A percentile compares a stretch with the other conserved stretches of the same genome.
Conservation (phyloP, 2,888 invertebrate genomes). For the Agriopis aurantiaria region DNA sequence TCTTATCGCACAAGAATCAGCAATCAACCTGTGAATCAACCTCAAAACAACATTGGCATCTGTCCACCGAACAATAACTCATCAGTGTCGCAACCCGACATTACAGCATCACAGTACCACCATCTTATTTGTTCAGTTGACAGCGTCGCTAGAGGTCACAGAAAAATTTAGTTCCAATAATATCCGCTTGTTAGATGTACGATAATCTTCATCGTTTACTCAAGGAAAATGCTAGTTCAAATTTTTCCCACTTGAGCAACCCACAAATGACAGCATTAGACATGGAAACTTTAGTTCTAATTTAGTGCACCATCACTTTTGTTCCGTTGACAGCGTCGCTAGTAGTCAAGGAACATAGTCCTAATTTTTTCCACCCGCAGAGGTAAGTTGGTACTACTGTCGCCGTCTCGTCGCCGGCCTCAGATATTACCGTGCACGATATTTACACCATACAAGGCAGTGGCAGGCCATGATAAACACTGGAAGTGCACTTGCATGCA, state of each 20-base stretch:
- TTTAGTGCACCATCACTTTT: too few relatives aligned
- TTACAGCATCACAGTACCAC: neutral
- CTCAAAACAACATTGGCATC: constrained; percentile 24
- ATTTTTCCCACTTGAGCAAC: neutral
- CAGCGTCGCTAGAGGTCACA: neutral
- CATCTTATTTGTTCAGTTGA: neutral
- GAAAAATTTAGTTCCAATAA: neutral
- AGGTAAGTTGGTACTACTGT: constrained; percentile 13
- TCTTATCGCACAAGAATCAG: constrained; percentile 1
- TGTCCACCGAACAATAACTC: constrained; percentile 25
- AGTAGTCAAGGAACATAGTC: neutral
- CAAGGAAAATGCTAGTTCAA: neutral
- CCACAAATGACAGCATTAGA: neutral
- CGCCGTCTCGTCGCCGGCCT: constrained; percentile 54
- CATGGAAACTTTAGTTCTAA: too few relatives aligned
- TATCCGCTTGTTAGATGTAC: neutral
- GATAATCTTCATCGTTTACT: neutral
- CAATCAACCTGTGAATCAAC: constrained; percentile 16
- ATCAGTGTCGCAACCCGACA: constrained; percentile 12
- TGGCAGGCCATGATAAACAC: constrained; percentile 64
- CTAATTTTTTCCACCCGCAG: neutral
- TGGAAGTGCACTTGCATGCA: constrained; percentile 41
- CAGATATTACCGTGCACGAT: constrained; percentile 45
- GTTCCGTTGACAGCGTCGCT: neutral
- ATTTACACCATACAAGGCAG: constrained; percentile 64